These are phyloP conservation scores for Centruroides sculpturatus DNA, from an alignment of 1,140 invertebrate genomes.

Conservation along the genomic window DNA sequence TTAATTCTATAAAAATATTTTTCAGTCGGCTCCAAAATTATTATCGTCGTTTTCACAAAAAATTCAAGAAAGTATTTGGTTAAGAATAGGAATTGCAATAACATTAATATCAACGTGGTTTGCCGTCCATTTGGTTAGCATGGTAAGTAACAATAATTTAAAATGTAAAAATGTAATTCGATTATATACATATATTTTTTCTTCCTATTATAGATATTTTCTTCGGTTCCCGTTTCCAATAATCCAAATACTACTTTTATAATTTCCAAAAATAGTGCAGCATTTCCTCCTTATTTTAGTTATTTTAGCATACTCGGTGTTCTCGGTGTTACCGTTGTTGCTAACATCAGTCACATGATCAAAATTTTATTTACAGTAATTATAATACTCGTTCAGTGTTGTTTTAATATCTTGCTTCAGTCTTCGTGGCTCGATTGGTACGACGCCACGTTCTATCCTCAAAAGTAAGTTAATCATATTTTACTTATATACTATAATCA, in stretches of 20 bases:
- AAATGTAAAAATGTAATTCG: too few relatives aligned
- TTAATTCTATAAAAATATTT: not conserved
- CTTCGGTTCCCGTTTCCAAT: too few relatives aligned
- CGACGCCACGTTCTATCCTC: too few relatives aligned
- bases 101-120: conserved; percentile 10
- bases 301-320: conserved; percentile 53
- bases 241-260: not conserved
- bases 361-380: conserved; percentile 47
- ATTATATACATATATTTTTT: too few relatives aligned
- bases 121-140: conserved; percentile 39
- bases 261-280: not conserved
- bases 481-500: too few relatives aligned
- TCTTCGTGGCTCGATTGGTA: conserved; percentile 23
- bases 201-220: too few relatives aligned
- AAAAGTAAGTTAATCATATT: too few relatives aligned
- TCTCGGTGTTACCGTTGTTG: conserved; percentile 51
- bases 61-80: conserved; percentile 12
- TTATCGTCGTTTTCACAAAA: conserved; percentile 5
- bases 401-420: conserved; percentile 44
- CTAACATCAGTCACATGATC: conserved; percentile 53
- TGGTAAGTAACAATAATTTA: conserved; percentile 31
- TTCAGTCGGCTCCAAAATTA: conserved; percentile 11
- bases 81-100: conserved; percentile 4
- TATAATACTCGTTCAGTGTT: conserved; percentile 43
- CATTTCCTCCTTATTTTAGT: conserved; percentile 49